Conservation (phyloP, 2,888 invertebrate genomes). For the Scotopteryx bipunctaria region DNA sequence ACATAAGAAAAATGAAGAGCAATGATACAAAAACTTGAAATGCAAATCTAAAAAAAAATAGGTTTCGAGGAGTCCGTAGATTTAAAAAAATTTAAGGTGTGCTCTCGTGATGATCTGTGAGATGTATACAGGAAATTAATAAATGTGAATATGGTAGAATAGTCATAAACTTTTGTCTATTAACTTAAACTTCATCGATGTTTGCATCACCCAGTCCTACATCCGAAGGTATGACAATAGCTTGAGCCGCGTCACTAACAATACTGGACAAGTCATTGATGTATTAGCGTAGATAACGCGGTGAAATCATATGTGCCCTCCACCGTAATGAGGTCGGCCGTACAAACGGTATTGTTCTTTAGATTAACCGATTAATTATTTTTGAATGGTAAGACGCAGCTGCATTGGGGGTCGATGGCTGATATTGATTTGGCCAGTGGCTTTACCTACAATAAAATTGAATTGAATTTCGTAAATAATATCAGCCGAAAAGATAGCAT, state of each 20-base stretch:
- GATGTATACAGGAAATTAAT: too few relatives aligned
- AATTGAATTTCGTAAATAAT: not conserved
- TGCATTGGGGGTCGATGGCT: constrained; percentile 17
- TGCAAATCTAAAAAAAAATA: too few relatives aligned
- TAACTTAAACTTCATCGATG: constrained; percentile 23
- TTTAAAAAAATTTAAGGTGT: too few relatives aligned
- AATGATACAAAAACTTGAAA: too few relatives aligned
- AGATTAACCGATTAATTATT: constrained; percentile 58
- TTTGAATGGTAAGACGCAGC: constrained; percentile 33
- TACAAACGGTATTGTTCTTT: constrained; percentile 60
- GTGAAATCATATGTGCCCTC: constrained; percentile 73
- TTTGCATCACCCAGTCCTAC: constrained; percentile 23
- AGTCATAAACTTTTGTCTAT: not conserved
- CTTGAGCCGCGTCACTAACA: constrained; percentile 70
- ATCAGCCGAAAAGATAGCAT: too few relatives aligned
- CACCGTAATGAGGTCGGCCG: constrained; percentile 48
- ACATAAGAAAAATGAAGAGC: too few relatives aligned
- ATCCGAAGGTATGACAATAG: constrained; percentile 50
- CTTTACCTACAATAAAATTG: not conserved
- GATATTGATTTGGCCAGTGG: constrained; percentile 15
- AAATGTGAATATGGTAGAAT: too few relatives aligned
- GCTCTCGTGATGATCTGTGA: too few relatives aligned
- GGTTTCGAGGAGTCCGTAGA: too few relatives aligned
- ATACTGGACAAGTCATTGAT: constrained; percentile 79
- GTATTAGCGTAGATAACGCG: constrained; percentile 76